phyloP scores from a whole-genome alignment of 2,113 vertebrate species.

The Tragelaphus strepsiceros region DNA sequence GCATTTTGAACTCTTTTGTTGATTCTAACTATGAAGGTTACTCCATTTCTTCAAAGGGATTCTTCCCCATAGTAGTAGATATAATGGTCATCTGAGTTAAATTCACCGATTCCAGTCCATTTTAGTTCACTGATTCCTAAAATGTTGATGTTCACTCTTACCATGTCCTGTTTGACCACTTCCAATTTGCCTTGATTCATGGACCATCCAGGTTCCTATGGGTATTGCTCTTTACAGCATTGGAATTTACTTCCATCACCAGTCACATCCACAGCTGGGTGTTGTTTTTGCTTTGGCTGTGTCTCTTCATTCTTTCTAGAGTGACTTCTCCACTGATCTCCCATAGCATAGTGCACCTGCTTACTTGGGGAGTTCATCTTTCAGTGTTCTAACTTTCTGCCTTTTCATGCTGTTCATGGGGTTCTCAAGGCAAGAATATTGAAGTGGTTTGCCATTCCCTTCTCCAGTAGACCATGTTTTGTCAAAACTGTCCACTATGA shows the following conservation, averaged over 20 bases:
- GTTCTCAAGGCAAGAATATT: neutral
- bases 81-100: neutral
- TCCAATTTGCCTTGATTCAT: neutral
- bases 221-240: neutral
- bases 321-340: neutral
- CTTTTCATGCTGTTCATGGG: neutral
- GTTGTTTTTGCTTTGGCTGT: neutral
- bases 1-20: neutral
- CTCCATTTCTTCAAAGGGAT: neutral
- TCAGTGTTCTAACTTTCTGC: neutral
- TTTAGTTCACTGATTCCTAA: neutral
- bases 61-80: neutral
- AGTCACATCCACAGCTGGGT: neutral
- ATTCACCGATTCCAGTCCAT: rapidly evolving
- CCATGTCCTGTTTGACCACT: neutral
- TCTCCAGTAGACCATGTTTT: neutral
- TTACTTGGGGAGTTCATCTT: neutral
- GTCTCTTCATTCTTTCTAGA: neutral
- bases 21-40: neutral
- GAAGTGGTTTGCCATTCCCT: neutral
- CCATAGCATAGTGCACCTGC: neutral
- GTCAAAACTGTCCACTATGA: neutral
- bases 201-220: neutral
- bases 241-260: neutral
- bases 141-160: neutral